Evolutionary conservation across 2,797 vertebrate species (phyloP), one percentile per base, ranked within the genome.

Genomic region (Halcyon smyrnensis): DNA sequence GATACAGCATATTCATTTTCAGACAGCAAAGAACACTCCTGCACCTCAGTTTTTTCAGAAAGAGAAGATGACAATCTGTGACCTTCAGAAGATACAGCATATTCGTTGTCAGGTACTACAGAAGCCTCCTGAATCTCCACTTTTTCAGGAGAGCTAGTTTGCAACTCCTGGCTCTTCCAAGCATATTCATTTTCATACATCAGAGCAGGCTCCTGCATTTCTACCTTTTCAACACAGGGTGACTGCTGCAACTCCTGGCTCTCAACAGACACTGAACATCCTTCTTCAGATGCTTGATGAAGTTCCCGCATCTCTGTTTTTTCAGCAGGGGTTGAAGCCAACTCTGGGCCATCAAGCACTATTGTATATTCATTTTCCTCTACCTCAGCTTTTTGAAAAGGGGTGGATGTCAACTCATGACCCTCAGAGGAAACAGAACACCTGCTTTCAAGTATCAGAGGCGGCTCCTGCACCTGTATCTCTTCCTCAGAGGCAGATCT

Each of bases 161-260:
- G 85, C 50, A 94, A 6, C 18, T 96, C 92, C 59, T 78, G 87
- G n/a, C 11, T 32, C 54, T 78, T 63, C 94, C 93, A 96, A 37
- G 65, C 10, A 19, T 30, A 77, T 6, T 94, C 90, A 16, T 87
- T 87, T 89, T 90, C 92, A 77, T 54, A 59, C 3, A 12, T 43
- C 41, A 81, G 10, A 69, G n/a, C 60, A 83, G 62, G 32, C 48
- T 82, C 77, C 7, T 89, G 80, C 23, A 76, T 11, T 48, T 90
- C 41, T 32, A 23, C 8, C 8, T 73, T 69, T 67, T 84, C 94
- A 54, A 25, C 9, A 75, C 21, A 12, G 6, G 23, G 12, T 30
- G 87, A 83, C 1, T 0, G 60, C 1, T 0, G 60, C 50, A 95
- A 86, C 43, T 89, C 90, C 24, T 4, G 84, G 60, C 60, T 81